These are phyloP conservation scores for Drymonia ruficornis DNA, from an alignment of 2,888 invertebrate species.

Conservation along the genomic window DNA sequence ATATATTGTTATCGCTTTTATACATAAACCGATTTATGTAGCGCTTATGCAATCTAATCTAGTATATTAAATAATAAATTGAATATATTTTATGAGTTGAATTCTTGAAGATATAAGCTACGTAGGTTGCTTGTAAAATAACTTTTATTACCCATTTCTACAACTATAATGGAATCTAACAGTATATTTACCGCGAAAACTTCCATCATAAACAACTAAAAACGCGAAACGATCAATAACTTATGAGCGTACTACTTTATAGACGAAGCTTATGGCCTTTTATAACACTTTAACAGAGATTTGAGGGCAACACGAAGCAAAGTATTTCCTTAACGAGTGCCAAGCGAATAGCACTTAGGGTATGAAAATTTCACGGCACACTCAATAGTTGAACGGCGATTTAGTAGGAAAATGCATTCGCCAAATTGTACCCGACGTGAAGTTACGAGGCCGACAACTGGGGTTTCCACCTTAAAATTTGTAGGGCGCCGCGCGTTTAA, in stretches of 20 bases:
- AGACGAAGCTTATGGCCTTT: constrained; percentile 37
- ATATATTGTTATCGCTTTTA: constrained; percentile 10
- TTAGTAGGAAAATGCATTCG: constrained; percentile 66
- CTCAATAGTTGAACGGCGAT: constrained; percentile 67
- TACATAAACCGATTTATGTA: constrained; percentile 4
- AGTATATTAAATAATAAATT: background rate
- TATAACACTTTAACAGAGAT: constrained; percentile 34
- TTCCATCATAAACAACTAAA: constrained; percentile 1
- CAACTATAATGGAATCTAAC: too few relatives aligned
- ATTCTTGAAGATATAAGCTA: too few relatives aligned
- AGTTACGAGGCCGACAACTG: constrained; percentile 43
- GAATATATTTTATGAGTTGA: background rate
- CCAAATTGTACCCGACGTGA: constrained; percentile 55
- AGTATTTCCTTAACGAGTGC: constrained; percentile 62
- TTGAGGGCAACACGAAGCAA: constrained; percentile 43
- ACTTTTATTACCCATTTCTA: too few relatives aligned
- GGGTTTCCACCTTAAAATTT: constrained; percentile 27
- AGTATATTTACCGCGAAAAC: background rate
- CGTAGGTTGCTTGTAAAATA: too few relatives aligned
- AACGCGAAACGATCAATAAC: constrained; percentile 14
- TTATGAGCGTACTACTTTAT: constrained; percentile 9
- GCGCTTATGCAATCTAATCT: background rate
- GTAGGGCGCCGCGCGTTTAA: background rate
- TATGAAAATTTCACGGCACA: constrained; percentile 72
- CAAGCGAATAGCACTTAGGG: constrained; percentile 61